phyloP scores from a whole-genome alignment of 2,797 vertebrate species.

The Typhlichthys subterraneus region DNA sequence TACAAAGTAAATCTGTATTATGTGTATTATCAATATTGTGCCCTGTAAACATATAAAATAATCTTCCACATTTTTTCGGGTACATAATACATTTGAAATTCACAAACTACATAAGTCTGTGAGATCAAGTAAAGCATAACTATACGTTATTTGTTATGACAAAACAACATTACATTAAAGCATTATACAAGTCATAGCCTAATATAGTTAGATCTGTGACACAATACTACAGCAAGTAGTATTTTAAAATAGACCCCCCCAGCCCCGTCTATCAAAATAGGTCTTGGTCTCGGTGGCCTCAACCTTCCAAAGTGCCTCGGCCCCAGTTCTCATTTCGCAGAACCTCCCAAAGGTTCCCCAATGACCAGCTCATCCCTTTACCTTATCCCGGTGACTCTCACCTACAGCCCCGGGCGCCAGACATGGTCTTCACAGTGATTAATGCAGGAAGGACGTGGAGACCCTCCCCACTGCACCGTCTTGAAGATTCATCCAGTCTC shows the following conservation, averaged over 20 bases:
- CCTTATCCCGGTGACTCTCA: not conserved
- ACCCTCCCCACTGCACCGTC: slow-evolving; percentile 62
- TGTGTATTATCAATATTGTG: too few relatives aligned
- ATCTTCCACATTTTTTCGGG: too few relatives aligned
- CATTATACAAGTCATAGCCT: too few relatives aligned
- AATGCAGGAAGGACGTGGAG: slow-evolving; percentile 73
- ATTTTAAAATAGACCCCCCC: not conserved
- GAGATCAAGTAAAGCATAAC: too few relatives aligned
- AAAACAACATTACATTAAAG: too few relatives aligned
- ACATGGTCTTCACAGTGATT: slow-evolving; percentile 75
- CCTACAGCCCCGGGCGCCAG: slow-evolving; percentile 30
- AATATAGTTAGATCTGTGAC: too few relatives aligned
- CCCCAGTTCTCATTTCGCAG: slow-evolving; percentile 36
- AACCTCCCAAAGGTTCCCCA: slow-evolving; percentile 23
- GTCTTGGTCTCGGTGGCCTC: slow-evolving; percentile 20
- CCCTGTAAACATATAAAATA: too few relatives aligned
- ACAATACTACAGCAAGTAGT: too few relatives aligned
- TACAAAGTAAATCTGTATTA: too few relatives aligned
- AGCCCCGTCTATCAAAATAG: slow-evolving; percentile 33
- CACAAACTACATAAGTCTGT: too few relatives aligned
- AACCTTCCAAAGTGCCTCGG: slow-evolving; percentile 19
- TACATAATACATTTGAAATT: too few relatives aligned
- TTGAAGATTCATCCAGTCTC: slow-evolving; percentile 44
- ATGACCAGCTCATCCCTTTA: slow-evolving; percentile 17
- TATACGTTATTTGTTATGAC: too few relatives aligned